Conservation (phyloP, 2,888 invertebrate genomes). For the Leucoptera coffeella region DNA sequence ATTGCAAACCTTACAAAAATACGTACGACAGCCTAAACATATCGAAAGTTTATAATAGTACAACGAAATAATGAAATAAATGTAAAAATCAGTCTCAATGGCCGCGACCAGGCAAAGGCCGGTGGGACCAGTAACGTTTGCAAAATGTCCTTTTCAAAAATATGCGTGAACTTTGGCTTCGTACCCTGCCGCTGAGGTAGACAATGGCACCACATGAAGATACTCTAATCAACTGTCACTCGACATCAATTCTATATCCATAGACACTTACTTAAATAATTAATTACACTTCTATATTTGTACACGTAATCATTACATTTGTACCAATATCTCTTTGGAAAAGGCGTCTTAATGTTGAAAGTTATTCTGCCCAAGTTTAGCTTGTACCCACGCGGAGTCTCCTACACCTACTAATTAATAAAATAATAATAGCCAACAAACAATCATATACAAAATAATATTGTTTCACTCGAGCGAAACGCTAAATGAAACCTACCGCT, state of each 20-base stretch:
- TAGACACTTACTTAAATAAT: too few relatives aligned
- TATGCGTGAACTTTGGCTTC: slow-evolving; percentile 32
- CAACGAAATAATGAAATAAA: too few relatives aligned
- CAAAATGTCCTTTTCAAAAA: slow-evolving; percentile 10
- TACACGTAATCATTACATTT: slow-evolving; percentile 34
- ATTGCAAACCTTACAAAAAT: slow-evolving; percentile 13
- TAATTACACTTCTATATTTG: slow-evolving; percentile 27
- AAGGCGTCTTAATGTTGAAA: slow-evolving; percentile 15
- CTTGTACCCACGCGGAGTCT: slow-evolving; percentile 18
- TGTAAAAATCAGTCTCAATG: too few relatives aligned
- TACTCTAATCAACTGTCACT: slow-evolving; percentile 30
- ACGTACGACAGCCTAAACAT: too few relatives aligned
- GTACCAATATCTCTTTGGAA: slow-evolving; percentile 53
- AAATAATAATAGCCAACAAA: slow-evolving; percentile 52
- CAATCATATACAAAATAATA: slow-evolving; percentile 15
- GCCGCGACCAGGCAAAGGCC: too few relatives aligned
- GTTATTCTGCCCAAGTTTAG: slow-evolving; percentile 17
- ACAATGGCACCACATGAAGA: slow-evolving; percentile 23
- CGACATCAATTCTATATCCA: slow-evolving; percentile 36
- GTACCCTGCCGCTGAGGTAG: slow-evolving; percentile 49
- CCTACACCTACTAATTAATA: slow-evolving; percentile 14
- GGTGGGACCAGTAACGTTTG: too few relatives aligned
- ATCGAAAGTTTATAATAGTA: too few relatives aligned
- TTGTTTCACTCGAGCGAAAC: too few relatives aligned
- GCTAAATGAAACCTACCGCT: slow-evolving; percentile 33